Evolutionary conservation across 2,797 vertebrate genomes (phyloP).

Genomic region (Zalophus californianus): DNA sequence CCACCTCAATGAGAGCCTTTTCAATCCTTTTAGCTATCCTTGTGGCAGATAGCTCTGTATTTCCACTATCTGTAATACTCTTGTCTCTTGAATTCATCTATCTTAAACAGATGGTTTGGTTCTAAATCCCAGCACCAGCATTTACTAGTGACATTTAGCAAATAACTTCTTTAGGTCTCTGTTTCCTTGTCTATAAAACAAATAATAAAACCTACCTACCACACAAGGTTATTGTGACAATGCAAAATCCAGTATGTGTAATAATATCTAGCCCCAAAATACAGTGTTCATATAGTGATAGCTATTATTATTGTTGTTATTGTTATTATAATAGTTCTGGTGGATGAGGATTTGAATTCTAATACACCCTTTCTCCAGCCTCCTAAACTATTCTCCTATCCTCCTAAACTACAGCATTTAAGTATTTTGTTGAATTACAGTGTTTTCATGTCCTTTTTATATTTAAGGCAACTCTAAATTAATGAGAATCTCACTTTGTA

Average conservation of each 20-base stretch:
- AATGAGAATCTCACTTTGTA: not conserved
- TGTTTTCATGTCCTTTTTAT: constrained; percentile 38
- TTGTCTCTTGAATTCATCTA: not conserved
- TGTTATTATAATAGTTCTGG: not conserved
- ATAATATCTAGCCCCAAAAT: constrained; percentile 12
- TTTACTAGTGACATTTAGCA: constrained; percentile 1
- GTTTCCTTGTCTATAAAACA: constrained; percentile 29
- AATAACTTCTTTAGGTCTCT: not conserved
- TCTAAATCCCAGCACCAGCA: not conserved
- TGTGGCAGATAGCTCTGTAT: not conserved
- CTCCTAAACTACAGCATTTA: not conserved
- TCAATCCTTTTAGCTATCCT: not conserved
- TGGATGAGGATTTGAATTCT: not conserved
- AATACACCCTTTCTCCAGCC: not conserved
- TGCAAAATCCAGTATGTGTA: not conserved
- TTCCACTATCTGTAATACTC: not conserved
- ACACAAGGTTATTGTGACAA: not conserved
- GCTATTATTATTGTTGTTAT: not conserved
- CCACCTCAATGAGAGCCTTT: not conserved
- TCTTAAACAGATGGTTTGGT: constrained; percentile 13
- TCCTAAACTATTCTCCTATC: not conserved
- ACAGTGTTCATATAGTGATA: not conserved
- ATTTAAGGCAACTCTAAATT: not conserved
- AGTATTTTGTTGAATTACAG: not conserved
- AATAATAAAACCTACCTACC: not conserved